A percentile compares a stretch with the other conserved stretches of the same genome.
These are phyloP conservation scores for Platyura marginata DNA, from an alignment of 1,140 invertebrate genomes.

Conservation along the genomic window DNA sequence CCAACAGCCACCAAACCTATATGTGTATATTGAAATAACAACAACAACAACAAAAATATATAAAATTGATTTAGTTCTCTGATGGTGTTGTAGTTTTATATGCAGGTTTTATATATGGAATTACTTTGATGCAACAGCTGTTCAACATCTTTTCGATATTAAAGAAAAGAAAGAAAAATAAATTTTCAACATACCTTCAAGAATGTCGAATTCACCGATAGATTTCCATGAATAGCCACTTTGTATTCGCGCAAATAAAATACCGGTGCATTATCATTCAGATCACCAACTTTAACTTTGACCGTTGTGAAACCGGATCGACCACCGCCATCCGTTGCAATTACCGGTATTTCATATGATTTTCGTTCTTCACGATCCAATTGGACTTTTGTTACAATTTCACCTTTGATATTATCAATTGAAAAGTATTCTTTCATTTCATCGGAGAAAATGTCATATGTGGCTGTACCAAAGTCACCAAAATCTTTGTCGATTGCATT, in stretches of 20 bases:
- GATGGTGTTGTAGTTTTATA: no score
- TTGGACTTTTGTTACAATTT: constrained; percentile 51
- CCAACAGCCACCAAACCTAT: no score
- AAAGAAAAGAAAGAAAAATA: no score
- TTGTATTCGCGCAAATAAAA: constrained; percentile 69
- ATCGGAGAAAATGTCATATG: constrained; percentile 66
- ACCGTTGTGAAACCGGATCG: constrained; percentile 61
- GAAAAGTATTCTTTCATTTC: constrained; percentile 55
- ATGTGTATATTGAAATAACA: no score
- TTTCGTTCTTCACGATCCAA: constrained; percentile 62
- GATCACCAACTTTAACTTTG: constrained; percentile 58
- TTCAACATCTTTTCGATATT: no score
- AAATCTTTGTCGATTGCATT: constrained; percentile 65
- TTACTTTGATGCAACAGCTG: constrained; percentile 1
- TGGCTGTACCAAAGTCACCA: constrained; percentile 58
- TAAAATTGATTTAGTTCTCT: constrained; percentile 1
- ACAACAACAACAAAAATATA: no score
- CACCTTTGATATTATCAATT: constrained; percentile 58
- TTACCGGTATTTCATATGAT: constrained; percentile 59
- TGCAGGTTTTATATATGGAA: constrained; percentile 2
- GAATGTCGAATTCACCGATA: constrained; percentile 40
- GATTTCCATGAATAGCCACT: constrained; percentile 44
- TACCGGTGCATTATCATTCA: constrained; percentile 72
- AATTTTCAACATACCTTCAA: constrained; percentile 39
- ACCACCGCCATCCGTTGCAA: constrained; percentile 73